Conservation (phyloP, 2,113 vertebrate species). For the Vulpes vulpes region DNA sequence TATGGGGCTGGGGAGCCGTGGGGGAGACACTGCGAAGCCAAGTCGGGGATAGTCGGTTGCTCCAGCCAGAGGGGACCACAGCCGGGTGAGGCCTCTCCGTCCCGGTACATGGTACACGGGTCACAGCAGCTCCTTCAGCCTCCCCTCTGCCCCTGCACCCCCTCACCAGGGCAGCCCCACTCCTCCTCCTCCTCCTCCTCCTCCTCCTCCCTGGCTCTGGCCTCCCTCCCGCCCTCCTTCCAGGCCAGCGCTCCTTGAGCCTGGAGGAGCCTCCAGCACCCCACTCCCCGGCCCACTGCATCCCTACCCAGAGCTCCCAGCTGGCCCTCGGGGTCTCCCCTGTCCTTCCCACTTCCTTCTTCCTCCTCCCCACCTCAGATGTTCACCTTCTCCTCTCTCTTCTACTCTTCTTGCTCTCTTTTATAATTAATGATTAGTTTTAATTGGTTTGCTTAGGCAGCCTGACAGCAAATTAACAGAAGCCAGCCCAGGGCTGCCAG, state of each 20-base stretch:
- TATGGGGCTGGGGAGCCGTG: constrained; percentile 88
- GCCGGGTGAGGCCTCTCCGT: constrained; percentile 69
- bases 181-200: no score
- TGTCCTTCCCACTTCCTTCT: not conserved
- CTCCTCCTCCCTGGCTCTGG: not conserved
- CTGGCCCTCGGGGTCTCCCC: not conserved
- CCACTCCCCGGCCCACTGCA: not conserved
- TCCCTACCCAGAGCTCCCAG: not conserved
- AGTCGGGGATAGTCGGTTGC: constrained; percentile 55
- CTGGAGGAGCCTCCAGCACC: not conserved
- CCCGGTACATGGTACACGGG: constrained; percentile 70
- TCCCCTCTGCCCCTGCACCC: not conserved
- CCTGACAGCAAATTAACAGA: constrained; percentile 89
- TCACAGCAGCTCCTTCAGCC: not conserved
- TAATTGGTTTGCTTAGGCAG: constrained; percentile 93
- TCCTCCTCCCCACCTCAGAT: not conserved
- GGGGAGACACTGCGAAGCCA: constrained; percentile 66
- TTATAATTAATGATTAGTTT: constrained; percentile 95
- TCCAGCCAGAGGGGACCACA: constrained; percentile 61
- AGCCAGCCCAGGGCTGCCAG: constrained; percentile 84
- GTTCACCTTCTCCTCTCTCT: constrained; percentile 40
- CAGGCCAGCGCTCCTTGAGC: not conserved
- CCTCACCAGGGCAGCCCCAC: not conserved
- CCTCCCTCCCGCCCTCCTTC: not conserved
- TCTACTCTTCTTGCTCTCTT: constrained; percentile 81